Base-by-base conservation (phyloP, 2,113 vertebrate species). In the Spea bombifrons region DNA sequence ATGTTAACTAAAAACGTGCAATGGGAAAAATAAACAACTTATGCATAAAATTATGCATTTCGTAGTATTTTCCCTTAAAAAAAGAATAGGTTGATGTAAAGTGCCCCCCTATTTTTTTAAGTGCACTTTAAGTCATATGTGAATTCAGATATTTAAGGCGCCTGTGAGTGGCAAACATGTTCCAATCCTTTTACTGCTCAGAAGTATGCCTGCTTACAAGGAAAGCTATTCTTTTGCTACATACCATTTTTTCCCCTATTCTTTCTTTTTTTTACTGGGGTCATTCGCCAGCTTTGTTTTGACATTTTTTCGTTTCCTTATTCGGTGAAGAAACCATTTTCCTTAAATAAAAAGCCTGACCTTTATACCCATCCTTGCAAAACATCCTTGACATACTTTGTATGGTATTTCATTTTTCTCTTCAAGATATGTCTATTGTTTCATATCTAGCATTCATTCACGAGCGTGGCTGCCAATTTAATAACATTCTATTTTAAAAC, bases 271-370 rank as follows among this genome's bases (percentile, higher is more conserved):
- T 59, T 12, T 1, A 9, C 55, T 4, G 9, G 9, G 50, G 9
- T 52, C 50, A 59, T 59, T 59, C 15, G 55, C 10, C 15, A 16
- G 44, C 59, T 15, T 49, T 15, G 49, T 46, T 59, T 10, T 10
- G 7, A 55, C 43, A 46, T 10, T 13, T 43, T 76, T n/a, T 49
- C 52, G 48, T 59, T 52, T 17, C 52, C 65, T 48, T 68, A 76
- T 68, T 68, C 55, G 66, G 75, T 76, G 50, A 16, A 68, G 66
- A 57, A 76, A 8, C 45, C 6, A 10, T 55, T 50, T 67, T 76
- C 12, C 16, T 59, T 16, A 15, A 61, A 12, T 57, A 69, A 59
- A 57, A 55, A 10, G 7, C 9, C 9, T 61, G 66, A 47, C 12
- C 43, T 47, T 55, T 3, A 9, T 16, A 52, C 17, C 1, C 66